A percentile compares a stretch with the other conserved stretches of the same genome.
phyloP scores from a whole-genome alignment of 2,888 invertebrate genomes.

The Deroplatys truncata region DNA sequence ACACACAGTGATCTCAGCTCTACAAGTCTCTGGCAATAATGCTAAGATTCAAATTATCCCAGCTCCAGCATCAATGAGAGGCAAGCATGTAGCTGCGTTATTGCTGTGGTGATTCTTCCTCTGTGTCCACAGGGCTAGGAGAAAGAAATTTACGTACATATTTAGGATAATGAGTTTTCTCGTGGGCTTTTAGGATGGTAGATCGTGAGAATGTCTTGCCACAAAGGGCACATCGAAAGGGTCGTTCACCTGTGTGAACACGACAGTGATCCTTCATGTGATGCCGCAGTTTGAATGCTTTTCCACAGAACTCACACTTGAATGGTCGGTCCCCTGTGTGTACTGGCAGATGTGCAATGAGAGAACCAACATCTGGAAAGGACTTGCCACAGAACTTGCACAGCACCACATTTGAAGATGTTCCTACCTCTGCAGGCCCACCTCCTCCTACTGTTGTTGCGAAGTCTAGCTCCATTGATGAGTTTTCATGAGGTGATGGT shows the following conservation, averaged over 20 bases:
- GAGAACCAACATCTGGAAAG: slow-evolving; percentile 83
- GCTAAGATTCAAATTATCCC: not conserved
- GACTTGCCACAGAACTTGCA: slow-evolving; percentile 93
- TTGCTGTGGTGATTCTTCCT: slow-evolving; percentile 66
- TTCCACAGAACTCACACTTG: slow-evolving; percentile 91
- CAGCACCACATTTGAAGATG: slow-evolving; percentile 59
- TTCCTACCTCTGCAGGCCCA: slow-evolving; percentile 42
- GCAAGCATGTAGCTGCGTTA: slow-evolving; percentile 22
- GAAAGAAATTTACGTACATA: slow-evolving; percentile 86
- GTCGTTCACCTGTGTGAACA: slow-evolving; percentile 87
- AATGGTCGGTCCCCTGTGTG: slow-evolving; percentile 89
- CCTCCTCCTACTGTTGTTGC: slow-evolving; percentile 45
- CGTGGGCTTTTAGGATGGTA: slow-evolving; percentile 87
- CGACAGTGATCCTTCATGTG: slow-evolving; percentile 94
- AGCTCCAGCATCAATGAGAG: not conserved
- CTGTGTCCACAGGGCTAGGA: slow-evolving; percentile 79
- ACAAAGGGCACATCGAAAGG: slow-evolving; percentile 83
- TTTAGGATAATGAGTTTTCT: slow-evolving; percentile 89
- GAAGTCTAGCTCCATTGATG: slow-evolving; percentile 30
- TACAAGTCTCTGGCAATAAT: not conserved
- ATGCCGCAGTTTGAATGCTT: slow-evolving; percentile 86
- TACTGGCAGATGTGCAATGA: slow-evolving; percentile 82
- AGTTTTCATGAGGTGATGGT: slow-evolving; percentile 26
- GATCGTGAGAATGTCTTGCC: slow-evolving; percentile 89
- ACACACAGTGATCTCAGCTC: not conserved